Conservation (phyloP, 2,797 vertebrate species). For the Acanthurus leucopareius region DNA sequence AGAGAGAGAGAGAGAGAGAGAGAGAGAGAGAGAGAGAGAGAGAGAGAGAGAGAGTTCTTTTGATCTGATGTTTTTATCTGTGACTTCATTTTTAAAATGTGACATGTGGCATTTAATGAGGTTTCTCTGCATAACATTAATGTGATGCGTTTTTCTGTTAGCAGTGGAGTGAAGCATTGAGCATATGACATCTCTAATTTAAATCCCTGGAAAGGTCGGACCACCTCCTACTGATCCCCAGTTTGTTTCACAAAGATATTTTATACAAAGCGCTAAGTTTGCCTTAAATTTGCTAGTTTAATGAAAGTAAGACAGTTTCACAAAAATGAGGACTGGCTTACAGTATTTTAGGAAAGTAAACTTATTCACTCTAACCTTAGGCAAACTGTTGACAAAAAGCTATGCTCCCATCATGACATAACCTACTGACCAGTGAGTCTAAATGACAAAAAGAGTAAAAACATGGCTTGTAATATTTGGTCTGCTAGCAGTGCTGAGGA, state of each 20-base stretch:
- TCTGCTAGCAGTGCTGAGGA: background rate
- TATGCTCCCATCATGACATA: background rate
- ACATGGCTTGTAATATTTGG: background rate
- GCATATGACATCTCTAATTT: background rate
- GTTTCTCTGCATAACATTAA: background rate
- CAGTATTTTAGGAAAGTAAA: too few relatives aligned
- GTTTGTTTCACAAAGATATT: background rate
- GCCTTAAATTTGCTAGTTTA: background rate
- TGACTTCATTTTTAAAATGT: conserved; percentile 5
- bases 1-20: too few relatives aligned
- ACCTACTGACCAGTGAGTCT: background rate
- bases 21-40: too few relatives aligned
- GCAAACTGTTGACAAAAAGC: too few relatives aligned
- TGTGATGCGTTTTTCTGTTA: background rate
- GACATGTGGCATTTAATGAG: background rate
- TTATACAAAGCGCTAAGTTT: too few relatives aligned
- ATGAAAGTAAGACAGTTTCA: background rate
- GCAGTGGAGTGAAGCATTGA: background rate
- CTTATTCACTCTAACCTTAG: too few relatives aligned
- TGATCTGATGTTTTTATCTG: background rate
- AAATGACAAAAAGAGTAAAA: background rate
- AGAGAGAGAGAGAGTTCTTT: background rate
- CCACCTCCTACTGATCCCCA: background rate
- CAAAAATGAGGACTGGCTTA: background rate
- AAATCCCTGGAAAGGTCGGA: background rate